Evolutionary conservation across 2,888 invertebrate species (phyloP), one percentile per base, ranked within the genome.

Genomic region (Ophioninae sp.): DNA sequence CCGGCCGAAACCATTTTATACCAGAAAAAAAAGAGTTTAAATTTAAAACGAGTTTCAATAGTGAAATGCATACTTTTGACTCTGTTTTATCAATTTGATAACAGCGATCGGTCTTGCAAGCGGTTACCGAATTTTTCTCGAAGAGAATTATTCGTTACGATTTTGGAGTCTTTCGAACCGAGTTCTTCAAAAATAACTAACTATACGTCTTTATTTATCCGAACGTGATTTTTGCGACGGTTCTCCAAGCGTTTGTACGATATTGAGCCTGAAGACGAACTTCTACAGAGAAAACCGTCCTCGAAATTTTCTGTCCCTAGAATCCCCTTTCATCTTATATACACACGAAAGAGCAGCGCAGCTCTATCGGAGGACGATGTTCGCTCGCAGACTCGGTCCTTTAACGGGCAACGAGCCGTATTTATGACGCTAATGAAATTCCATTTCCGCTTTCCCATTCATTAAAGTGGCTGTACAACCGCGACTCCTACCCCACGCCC

Each of bases 341-440:
- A 22, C 17, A 23, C 23, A 64, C 1, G 9, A 65, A n/a, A 69
- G 72, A 73, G n/a, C 41, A 39, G 7, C 22, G 22, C 44, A 39
- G 73, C 41, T 37, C 17, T 9, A 37, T 69, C 30, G 61, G 22
- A 22, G 39, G 64, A 51, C 68, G 68, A 68, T 68, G 68, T 20
- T 68, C 68, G 68, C 68, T 68, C 68, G 68, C 68, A 67, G 68
- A 68, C 68, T 68, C 20, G 44, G 23, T 68, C 68, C 68, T 68
- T 68, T 68, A 68, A 68, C 37, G 68, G 68, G n/a, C 64, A 84
- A 79, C 68, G 83, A 69, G 37, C 69, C 71, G 75, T 86, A 89
- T 89, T 90, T 89, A 87, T 88, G 87, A 87, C 87, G 87, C 87
- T 88, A 88, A 90, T 90, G 88, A 90, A 90, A 89, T 90, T 88